Evolutionary conservation across 2,113 vertebrate genomes (phyloP).

Genomic region (Amazona vittata): DNA sequence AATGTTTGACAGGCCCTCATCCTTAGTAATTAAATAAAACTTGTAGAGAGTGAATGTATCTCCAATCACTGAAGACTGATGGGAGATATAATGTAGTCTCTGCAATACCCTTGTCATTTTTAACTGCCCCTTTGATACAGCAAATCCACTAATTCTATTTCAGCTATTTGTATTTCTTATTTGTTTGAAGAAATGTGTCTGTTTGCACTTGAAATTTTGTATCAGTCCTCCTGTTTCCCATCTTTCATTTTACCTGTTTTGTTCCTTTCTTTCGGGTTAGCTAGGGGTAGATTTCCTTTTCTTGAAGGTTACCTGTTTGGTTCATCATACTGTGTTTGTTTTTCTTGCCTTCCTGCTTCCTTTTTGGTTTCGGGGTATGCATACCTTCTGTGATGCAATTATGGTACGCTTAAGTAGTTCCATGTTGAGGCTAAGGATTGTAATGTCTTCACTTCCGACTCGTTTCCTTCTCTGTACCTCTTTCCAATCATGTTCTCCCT

Average conservation of each 20-base stretch:
- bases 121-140: not conserved
- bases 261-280: conserved; percentile 1
- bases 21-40: conserved; percentile 2
- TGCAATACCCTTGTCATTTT: not conserved
- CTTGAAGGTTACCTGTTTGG: conserved; percentile 58
- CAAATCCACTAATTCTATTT: not conserved
- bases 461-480: not conserved
- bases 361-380: conserved; percentile 65
- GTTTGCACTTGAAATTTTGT: not conserved
- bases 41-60: not conserved
- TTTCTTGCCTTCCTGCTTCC: conserved; percentile 62
- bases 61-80: not conserved
- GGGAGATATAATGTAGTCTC: not conserved
- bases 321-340: conserved; percentile 54
- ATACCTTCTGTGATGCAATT: conserved; percentile 71
- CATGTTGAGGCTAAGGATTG: conserved; percentile 47
- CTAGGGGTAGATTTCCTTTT: conserved; percentile 41
- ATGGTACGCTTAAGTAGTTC: conserved; percentile 63
- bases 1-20: conserved; percentile 5
- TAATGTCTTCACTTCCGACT: conserved; percentile 18
- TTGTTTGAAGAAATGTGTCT: not conserved
- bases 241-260: not conserved
- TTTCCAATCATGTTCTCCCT: not conserved
- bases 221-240: not conserved
- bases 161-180: not conserved